Evolutionary conservation across 2,113 vertebrate genomes (phyloP).

Genomic region (Irena cyanogastra): DNA sequence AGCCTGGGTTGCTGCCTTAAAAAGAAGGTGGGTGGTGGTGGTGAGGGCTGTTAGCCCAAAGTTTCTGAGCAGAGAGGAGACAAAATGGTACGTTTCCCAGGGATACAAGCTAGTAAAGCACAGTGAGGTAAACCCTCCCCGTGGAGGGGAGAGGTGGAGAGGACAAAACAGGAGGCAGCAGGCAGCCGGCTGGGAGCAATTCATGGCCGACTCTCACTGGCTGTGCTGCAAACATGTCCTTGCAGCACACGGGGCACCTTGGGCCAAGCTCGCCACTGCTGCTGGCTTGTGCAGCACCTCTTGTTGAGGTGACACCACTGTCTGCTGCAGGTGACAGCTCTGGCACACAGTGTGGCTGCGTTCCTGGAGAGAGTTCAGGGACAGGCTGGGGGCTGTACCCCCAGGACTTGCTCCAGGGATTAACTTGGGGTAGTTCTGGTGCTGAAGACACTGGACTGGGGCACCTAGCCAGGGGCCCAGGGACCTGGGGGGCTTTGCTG

Average conservation of each 20-base stretch:
- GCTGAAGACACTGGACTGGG: background rate
- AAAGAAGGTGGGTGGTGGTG: conserved; percentile 1
- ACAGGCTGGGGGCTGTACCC: background rate
- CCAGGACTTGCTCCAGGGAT: background rate
- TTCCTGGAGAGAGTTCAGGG: background rate
- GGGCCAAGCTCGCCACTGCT: background rate
- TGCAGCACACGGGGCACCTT: background rate
- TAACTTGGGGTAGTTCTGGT: background rate
- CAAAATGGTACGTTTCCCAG: background rate
- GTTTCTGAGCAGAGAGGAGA: background rate
- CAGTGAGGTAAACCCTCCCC: background rate
- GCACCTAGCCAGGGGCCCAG: rapidly evolving
- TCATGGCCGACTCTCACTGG: background rate
- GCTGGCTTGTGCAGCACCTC: background rate
- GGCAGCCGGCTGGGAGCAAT: background rate
- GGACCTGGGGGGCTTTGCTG: background rate
- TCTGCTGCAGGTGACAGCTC: background rate
- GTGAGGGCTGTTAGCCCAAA: background rate
- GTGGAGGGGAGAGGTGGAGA: background rate
- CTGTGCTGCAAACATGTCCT: background rate
- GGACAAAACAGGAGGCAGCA: conserved; percentile 16
- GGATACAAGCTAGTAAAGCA: background rate
- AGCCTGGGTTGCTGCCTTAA: background rate
- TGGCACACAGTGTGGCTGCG: background rate
- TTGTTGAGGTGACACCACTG: background rate